phyloP scores from a whole-genome alignment of 2,888 invertebrate genomes.

The Leptopilina drosophilae region DNA sequence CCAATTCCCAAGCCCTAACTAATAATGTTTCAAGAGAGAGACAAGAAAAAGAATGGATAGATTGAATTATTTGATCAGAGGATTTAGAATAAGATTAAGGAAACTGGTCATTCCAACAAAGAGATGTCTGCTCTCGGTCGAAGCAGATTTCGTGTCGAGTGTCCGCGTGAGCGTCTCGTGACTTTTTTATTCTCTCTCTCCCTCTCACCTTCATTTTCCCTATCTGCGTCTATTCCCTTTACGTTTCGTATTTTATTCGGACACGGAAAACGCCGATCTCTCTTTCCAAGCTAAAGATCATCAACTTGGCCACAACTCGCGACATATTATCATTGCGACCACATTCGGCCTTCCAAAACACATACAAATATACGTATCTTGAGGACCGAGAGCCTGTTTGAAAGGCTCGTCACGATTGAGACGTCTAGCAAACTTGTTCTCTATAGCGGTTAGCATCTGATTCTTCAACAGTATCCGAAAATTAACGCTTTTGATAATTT shows the following conservation, averaged over 20 bases:
- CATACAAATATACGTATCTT: background rate
- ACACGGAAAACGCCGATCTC: constrained; percentile 48
- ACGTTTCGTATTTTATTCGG: constrained; percentile 52
- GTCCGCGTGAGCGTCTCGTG: constrained; percentile 61
- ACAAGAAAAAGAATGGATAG: background rate
- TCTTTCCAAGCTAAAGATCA: constrained; percentile 22
- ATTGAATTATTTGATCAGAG: constrained; percentile 30
- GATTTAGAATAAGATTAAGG: constrained; percentile 45
- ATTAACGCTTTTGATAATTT: constrained; percentile 36
- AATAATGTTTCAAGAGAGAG: background rate
- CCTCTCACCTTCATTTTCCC: constrained; percentile 11
- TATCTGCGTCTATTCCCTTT: constrained; percentile 46
- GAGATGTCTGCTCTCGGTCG: constrained; percentile 71
- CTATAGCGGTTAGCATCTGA: constrained; percentile 19
- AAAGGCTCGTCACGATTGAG: constrained; percentile 40
- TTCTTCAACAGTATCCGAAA: constrained; percentile 34
- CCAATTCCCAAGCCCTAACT: background rate
- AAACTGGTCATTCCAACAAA: constrained; percentile 74
- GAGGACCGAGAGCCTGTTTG: constrained; percentile 19
- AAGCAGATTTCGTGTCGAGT: constrained; percentile 63
- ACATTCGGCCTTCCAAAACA: constrained; percentile 21
- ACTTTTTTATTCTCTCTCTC: constrained; percentile 52
- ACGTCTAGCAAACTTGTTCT: constrained; percentile 38
- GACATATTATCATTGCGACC: constrained; percentile 34
- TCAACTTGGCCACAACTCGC: constrained; percentile 18